These are phyloP conservation scores for Cephus rjabovi DNA, from an alignment of 2,888 invertebrate genomes.

Conservation along the genomic window DNA sequence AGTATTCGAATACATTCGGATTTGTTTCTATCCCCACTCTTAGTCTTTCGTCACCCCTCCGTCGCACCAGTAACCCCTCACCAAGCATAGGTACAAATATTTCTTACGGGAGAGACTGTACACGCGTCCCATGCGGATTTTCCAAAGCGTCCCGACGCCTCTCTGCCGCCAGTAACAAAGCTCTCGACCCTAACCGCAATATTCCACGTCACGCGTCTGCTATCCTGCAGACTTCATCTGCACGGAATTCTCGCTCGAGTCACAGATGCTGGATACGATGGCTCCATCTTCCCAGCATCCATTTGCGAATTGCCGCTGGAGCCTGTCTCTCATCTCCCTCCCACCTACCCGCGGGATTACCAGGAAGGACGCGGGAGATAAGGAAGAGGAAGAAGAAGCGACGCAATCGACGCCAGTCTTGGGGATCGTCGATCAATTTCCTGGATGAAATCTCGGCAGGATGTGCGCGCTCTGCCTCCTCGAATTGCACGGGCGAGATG, in stretches of 20 bases:
- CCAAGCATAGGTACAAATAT: background rate
- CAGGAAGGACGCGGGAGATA: background rate
- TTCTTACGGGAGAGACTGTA: background rate
- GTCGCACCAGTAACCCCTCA: background rate
- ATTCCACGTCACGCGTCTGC: conserved; percentile 8
- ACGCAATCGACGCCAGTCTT: background rate
- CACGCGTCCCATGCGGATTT: background rate
- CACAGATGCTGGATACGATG: background rate
- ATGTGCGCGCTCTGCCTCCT: background rate
- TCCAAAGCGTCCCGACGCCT: background rate
- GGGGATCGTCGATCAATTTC: background rate
- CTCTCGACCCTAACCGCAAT: background rate
- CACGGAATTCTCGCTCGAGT: background rate
- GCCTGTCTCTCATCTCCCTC: background rate
- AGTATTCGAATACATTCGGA: background rate
- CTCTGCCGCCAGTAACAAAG: background rate
- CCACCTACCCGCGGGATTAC: background rate
- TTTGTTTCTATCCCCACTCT: background rate
- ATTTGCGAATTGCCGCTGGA: background rate
- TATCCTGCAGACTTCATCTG: background rate
- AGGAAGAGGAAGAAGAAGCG: background rate
- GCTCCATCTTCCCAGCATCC: background rate
- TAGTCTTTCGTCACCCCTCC: background rate
- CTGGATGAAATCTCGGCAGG: background rate
- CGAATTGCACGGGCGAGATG: background rate